Evolutionary conservation across 2,797 vertebrate species (phyloP).

Genomic region (Eleutherodactylus coqui): DNA sequence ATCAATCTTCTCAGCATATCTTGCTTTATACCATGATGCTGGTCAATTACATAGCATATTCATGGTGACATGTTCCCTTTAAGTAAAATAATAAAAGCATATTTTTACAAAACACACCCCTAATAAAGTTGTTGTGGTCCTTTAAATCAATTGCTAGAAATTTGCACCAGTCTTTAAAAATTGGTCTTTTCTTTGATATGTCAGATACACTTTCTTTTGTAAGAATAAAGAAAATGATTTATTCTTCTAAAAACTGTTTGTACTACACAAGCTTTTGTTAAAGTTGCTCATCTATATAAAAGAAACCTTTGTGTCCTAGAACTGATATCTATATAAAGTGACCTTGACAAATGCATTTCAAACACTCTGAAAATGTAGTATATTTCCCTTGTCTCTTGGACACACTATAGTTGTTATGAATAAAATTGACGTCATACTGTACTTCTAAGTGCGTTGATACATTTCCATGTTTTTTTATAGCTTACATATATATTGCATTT

Average conservation of each 20-base stretch:
- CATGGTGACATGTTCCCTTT: no score
- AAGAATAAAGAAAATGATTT: constrained; percentile 9
- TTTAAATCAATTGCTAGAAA: no score
- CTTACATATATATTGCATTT: neutral
- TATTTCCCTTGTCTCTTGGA: constrained; percentile 15
- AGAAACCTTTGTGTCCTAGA: constrained; percentile 38
- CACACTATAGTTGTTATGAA: constrained; percentile 7
- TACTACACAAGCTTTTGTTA: constrained; percentile 46
- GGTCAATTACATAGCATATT: no score
- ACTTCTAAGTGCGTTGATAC: neutral
- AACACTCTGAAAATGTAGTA: neutral
- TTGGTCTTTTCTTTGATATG: constrained; percentile 15
- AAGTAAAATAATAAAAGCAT: no score
- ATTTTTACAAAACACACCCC: no score
- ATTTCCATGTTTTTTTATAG: neutral
- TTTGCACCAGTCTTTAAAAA: no score
- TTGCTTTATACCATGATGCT: no score
- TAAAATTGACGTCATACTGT: neutral
- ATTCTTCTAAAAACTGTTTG: constrained; percentile 42
- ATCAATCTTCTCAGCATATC: no score
- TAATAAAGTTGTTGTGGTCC: no score
- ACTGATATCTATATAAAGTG: constrained; percentile 43
- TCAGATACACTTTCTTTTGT: constrained; percentile 16
- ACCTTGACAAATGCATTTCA: constrained; percentile 44
- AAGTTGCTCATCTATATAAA: constrained; percentile 40